These are phyloP conservation scores for Thripadectes ignobilis DNA, from an alignment of 2,797 vertebrate genomes.

Conservation along the genomic window DNA sequence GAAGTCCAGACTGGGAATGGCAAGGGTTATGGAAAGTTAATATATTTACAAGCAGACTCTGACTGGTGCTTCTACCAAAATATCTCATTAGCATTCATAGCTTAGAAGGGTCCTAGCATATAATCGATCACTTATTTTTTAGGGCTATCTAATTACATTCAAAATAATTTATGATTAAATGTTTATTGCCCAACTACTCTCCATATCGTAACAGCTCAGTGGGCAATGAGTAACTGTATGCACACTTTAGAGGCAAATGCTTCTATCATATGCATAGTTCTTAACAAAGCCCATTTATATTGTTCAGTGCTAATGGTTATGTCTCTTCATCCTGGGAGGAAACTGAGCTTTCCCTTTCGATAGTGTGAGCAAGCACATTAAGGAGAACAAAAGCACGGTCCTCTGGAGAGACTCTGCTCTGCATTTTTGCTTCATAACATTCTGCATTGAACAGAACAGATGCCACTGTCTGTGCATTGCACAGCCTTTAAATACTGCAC, in stretches of 20 bases:
- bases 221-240: slow-evolving; percentile 9
- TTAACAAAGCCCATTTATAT: neutral
- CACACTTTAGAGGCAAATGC: neutral
- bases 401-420: neutral
- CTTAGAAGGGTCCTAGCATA: neutral
- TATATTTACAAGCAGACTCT: neutral
- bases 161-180: slow-evolving; percentile 42
- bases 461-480: neutral
- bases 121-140: neutral
- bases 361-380: neutral
- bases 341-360: neutral
- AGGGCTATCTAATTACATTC: slow-evolving; percentile 9
- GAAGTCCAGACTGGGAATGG: neutral
- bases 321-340: neutral
- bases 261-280: neutral
- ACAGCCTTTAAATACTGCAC: neutral
- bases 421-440: slow-evolving; percentile 19
- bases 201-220: neutral
- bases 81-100: slow-evolving; percentile 3
- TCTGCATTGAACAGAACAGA: slow-evolving; percentile 10
- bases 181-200: neutral
- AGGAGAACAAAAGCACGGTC: neutral
- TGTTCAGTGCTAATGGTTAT: slow-evolving; percentile 2
- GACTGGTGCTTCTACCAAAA: neutral
- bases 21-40: neutral